phyloP scores from a whole-genome alignment of 1,140 invertebrate genomes.

The Atopsyche davidsoni region DNA sequence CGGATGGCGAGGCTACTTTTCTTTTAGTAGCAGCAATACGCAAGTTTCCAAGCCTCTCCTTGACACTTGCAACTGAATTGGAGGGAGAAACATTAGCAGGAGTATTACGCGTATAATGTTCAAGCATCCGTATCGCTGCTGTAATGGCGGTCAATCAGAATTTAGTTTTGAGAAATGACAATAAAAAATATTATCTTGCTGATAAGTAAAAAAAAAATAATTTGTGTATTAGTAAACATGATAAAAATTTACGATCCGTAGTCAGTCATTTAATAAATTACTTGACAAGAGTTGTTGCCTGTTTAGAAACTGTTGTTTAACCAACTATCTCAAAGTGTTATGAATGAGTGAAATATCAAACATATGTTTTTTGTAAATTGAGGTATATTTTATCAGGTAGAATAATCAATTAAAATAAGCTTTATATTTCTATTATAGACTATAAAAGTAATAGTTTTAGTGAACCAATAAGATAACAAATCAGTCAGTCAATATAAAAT shows the following conservation, averaged over 20 bases:
- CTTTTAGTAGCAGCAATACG: conserved; percentile 21
- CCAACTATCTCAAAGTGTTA: too few species aligned
- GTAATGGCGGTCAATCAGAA: conserved; percentile 6
- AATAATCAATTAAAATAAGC: too few species aligned
- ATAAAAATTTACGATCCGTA: not conserved
- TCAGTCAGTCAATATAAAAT: too few species aligned
- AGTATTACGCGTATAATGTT: conserved; percentile 41
- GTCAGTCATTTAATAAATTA: too few species aligned
- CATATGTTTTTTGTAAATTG: too few species aligned
- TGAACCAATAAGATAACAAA: too few species aligned
- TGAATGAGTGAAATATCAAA: too few species aligned
- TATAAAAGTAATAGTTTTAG: too few species aligned
- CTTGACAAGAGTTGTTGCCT: too few species aligned
- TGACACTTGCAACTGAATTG: conserved; percentile 12
- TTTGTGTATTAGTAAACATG: not conserved
- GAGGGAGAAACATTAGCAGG: conserved; percentile 11
- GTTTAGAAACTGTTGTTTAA: too few species aligned
- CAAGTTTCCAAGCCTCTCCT: conserved; percentile 21
- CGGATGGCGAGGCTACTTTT: conserved; percentile 17
- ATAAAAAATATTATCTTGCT: not conserved
- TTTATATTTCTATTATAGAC: too few species aligned
- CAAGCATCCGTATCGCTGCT: conserved; percentile 41
- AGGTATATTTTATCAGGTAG: too few species aligned
- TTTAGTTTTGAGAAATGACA: not conserved
- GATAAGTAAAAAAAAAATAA: not conserved